phyloP scores from a whole-genome alignment of 2,888 invertebrate genomes.

The Phengaris alcon region DNA sequence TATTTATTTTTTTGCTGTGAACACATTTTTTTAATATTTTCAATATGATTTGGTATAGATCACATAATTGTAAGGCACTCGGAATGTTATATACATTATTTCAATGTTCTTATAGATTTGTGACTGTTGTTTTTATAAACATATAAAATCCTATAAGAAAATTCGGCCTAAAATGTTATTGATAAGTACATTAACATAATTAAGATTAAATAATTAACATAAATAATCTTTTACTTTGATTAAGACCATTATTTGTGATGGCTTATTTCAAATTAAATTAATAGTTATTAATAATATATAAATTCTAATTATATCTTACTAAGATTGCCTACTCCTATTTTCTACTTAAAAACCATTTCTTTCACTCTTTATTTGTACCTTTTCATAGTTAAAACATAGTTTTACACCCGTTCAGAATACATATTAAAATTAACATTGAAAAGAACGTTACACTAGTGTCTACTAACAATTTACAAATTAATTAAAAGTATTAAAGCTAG shows the following conservation, averaged over 20 bases:
- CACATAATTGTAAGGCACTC: constrained; percentile 47
- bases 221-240: background rate
- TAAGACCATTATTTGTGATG: background rate
- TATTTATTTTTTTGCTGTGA: background rate
- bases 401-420: background rate
- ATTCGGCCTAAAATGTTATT: background rate
- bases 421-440: background rate
- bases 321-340: background rate
- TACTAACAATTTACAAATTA: background rate
- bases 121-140: background rate
- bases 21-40: background rate
- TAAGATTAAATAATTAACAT: background rate
- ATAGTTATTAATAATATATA: background rate
- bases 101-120: constrained; percentile 28
- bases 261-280: background rate
- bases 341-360: background rate
- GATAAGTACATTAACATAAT: background rate
- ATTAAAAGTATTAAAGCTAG: constrained; percentile 14
- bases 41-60: background rate
- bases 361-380: background rate
- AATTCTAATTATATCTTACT: too few relatives aligned
- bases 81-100: constrained; percentile 57
- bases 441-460: background rate
- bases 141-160: background rate
- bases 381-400: background rate